Percentiles rank a stretch among this genome's conserved stretches.
Conservation (phyloP, 2,797 vertebrate genomes). For the Gadopsis marmoratus region DNA sequence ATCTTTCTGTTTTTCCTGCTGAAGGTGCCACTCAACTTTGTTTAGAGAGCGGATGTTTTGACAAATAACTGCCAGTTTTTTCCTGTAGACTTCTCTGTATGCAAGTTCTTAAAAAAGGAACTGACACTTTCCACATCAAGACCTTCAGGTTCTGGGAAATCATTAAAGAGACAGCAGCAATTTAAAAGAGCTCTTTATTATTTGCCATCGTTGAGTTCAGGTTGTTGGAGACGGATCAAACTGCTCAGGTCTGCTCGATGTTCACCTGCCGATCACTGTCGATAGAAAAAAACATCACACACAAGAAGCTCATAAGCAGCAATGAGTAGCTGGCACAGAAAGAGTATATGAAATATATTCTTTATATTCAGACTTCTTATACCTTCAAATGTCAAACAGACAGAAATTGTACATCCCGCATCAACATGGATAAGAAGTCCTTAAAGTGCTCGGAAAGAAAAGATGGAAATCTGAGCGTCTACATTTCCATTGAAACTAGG, state of each 20-base stretch:
- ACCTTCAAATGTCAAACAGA: neutral
- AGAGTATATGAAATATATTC: neutral
- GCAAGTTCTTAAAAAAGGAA: neutral
- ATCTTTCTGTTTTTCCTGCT: slow-evolving; percentile 30
- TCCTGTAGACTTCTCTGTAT: neutral
- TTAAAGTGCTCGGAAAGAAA: neutral
- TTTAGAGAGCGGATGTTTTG: slow-evolving; percentile 6
- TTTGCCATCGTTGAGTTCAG: slow-evolving; percentile 8
- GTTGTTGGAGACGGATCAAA: neutral
- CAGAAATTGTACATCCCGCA: neutral
- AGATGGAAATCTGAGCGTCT: neutral
- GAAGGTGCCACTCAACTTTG: slow-evolving; percentile 38
- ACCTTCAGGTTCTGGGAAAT: slow-evolving; percentile 8
- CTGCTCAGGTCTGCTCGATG: neutral
- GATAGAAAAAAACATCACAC: slow-evolving; percentile 21
- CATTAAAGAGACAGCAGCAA: neutral
- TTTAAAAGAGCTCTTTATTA: slow-evolving; percentile 49
- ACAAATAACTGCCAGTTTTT: slow-evolving; percentile 6
- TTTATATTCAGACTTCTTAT: neutral
- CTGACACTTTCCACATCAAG: neutral
- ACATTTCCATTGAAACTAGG: neutral
- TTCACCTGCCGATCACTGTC: slow-evolving; percentile 50
- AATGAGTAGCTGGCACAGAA: neutral
- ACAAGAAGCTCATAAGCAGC: neutral
- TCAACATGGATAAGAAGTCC: neutral